Conservation (phyloP, 1,140 invertebrate genomes). For the Bombus pyrosoma region DNA sequence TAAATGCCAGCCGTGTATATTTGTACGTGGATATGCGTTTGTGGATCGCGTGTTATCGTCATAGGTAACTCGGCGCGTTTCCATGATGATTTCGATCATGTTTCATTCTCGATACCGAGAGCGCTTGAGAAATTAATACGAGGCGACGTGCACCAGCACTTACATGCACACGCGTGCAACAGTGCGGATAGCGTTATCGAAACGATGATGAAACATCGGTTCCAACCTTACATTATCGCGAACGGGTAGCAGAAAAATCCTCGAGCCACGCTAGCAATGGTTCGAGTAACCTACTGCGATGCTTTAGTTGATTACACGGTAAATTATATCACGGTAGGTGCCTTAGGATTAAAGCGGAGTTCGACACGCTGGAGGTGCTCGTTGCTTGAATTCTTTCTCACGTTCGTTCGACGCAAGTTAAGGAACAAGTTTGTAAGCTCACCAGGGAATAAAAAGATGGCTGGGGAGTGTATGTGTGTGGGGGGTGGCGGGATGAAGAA, state of each 20-base stretch:
- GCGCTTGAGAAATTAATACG: slow-evolving; percentile 59
- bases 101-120: slow-evolving; percentile 59
- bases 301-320: slow-evolving; percentile 53
- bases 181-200: slow-evolving; percentile 35
- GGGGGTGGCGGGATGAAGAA: background rate
- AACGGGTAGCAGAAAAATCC: slow-evolving; percentile 28
- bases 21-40: background rate
- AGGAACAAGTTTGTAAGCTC: slow-evolving; percentile 64
- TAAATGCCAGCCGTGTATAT: background rate
- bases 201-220: slow-evolving; percentile 31
- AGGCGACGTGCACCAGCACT: slow-evolving; percentile 4
- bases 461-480: accelerated
- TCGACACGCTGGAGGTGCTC: slow-evolving; percentile 12
- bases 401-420: slow-evolving; percentile 62
- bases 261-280: slow-evolving; percentile 7
- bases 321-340: slow-evolving; percentile 46
- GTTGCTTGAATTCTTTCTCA: slow-evolving; percentile 64
- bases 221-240: slow-evolving; percentile 43
- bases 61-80: slow-evolving; percentile 25
- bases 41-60: slow-evolving; percentile 6
- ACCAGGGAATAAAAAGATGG: slow-evolving; percentile 26
- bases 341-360: slow-evolving; percentile 44
- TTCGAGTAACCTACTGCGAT: slow-evolving; percentile 49
- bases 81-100: slow-evolving; percentile 36
- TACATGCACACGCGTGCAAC: slow-evolving; percentile 2